Conservation (phyloP, 2,888 invertebrate genomes). For the Ichneumoninae sp. region DNA sequence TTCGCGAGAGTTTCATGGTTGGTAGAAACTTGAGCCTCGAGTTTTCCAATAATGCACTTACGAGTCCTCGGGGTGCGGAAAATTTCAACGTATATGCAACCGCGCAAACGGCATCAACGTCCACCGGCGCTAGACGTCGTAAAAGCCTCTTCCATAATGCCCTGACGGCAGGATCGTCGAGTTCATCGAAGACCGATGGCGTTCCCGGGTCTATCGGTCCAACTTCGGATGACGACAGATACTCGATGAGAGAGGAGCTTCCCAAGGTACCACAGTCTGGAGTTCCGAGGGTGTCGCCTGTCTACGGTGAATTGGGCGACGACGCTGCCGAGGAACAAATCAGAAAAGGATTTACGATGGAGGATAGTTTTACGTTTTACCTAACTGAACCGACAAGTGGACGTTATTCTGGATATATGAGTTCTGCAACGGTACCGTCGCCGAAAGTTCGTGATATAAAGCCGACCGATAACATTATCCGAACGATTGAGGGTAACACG, state of each 20-base stretch:
- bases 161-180: conserved; percentile 25
- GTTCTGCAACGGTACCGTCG: background rate
- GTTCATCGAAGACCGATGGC: conserved; percentile 57
- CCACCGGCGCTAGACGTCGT: conserved; percentile 14
- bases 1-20: conserved; percentile 5
- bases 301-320: background rate
- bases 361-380: conserved; percentile 4
- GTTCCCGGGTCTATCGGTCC: conserved; percentile 22
- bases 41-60: conserved; percentile 44
- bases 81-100: conserved; percentile 28
- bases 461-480: background rate
- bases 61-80: conserved; percentile 29
- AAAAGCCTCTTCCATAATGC: conserved; percentile 27
- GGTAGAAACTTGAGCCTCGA: conserved; percentile 14
- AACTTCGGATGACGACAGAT: conserved; percentile 6
- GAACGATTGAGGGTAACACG: conserved; percentile 1
- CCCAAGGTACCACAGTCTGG: background rate
- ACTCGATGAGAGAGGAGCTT: conserved; percentile 1
- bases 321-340: conserved; percentile 34
- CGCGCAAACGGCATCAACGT: conserved; percentile 9
- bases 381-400: background rate
- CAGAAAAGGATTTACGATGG: conserved; percentile 48
- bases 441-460: background rate
- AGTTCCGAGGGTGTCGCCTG: conserved; percentile 1
- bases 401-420: conserved; percentile 1